Evolutionary conservation across 2,113 vertebrate species (phyloP).

Genomic region (Pachyramphus minor): DNA sequence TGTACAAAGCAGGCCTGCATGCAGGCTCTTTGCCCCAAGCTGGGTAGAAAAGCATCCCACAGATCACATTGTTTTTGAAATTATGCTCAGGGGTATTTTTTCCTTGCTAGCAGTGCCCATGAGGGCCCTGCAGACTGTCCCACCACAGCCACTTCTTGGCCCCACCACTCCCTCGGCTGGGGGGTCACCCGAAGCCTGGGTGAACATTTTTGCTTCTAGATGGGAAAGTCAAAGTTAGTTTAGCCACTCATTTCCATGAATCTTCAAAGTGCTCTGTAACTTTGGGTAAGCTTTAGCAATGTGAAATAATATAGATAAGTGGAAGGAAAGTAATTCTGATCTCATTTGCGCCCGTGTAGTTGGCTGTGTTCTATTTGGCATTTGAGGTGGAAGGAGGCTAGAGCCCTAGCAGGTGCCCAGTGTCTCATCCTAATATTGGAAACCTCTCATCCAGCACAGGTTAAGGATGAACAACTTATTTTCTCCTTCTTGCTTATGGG

Average conservation of each 20-base stretch:
- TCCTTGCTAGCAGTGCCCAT: background rate
- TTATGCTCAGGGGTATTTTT: background rate
- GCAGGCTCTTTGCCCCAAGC: background rate
- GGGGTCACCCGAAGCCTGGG: background rate
- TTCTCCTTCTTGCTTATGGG: background rate
- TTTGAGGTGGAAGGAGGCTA: background rate
- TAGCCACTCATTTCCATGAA: background rate
- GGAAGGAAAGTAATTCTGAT: background rate
- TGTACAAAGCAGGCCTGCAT: background rate
- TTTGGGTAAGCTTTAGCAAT: background rate
- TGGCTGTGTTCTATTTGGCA: background rate
- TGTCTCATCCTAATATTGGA: background rate
- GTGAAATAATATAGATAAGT: background rate
- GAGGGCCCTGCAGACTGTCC: background rate
- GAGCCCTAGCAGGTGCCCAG: background rate
- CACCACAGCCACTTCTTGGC: accelerated
- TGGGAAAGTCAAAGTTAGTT: constrained; percentile 6
- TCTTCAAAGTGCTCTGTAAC: constrained; percentile 1
- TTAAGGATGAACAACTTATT: background rate
- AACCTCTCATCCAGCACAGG: background rate
- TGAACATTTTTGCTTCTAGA: background rate
- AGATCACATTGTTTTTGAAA: background rate
- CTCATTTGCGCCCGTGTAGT: background rate
- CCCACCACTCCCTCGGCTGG: accelerated
- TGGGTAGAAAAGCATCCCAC: background rate